Conservation (phyloP, 2,113 vertebrate genomes). For the Aix galericulata region DNA sequence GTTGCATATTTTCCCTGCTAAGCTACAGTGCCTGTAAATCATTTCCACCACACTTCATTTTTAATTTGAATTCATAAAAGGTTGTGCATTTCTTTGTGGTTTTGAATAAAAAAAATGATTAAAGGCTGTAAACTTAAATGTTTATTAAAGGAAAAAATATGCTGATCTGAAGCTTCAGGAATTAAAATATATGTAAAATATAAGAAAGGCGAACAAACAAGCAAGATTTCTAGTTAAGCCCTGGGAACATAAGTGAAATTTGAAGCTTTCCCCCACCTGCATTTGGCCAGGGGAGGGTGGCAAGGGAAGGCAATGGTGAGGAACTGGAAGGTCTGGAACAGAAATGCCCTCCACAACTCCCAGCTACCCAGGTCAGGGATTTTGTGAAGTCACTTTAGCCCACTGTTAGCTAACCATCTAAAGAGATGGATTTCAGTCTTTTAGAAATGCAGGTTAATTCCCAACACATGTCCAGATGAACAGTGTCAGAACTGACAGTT, state of each 20-base stretch:
- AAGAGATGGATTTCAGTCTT: neutral
- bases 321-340: neutral
- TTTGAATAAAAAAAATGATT: constrained; percentile 51
- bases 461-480: neutral
- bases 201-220: neutral
- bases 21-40: constrained; percentile 48
- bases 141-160: constrained; percentile 46
- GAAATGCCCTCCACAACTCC: neutral
- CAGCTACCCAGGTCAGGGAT: neutral
- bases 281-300: neutral
- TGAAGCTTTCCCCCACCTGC: neutral
- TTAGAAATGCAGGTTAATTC: neutral
- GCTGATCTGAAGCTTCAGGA: constrained; percentile 6
- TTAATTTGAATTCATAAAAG: constrained; percentile 67
- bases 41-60: constrained; percentile 48
- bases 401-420: rapidly evolving
- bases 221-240: neutral
- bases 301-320: neutral
- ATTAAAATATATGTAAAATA: constrained; percentile 39
- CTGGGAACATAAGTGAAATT: neutral
- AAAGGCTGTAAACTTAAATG: constrained; percentile 27
- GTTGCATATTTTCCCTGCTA: constrained; percentile 51
- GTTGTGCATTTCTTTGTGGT: constrained; percentile 26
- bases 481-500: neutral
- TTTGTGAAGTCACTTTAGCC: neutral